Conservation (phyloP, 1,140 invertebrate genomes). For the Drusus annulatus region DNA sequence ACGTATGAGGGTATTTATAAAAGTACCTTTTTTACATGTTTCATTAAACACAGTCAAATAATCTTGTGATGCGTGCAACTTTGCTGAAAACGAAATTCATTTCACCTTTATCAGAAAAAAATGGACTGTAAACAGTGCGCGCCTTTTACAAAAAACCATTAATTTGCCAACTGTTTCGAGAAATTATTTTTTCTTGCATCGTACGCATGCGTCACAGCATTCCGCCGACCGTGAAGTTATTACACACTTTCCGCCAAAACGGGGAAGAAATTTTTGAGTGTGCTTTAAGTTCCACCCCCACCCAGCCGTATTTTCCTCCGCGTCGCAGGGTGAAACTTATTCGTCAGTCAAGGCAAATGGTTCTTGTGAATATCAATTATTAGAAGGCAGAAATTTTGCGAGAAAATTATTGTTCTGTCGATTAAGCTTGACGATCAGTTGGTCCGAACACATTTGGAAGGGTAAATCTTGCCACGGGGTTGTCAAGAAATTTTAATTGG, state of each 20-base stretch:
- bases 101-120: too few relatives aligned
- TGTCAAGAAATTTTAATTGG: too few relatives aligned
- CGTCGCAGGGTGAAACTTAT: conserved; percentile 11
- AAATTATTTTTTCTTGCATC: too few relatives aligned
- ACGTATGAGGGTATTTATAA: too few relatives aligned
- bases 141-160: too few relatives aligned
- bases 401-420: conserved; percentile 30
- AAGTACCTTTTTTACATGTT: too few relatives aligned
- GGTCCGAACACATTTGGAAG: conserved; percentile 19
- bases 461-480: neutral
- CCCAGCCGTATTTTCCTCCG: neutral
- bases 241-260: conserved; percentile 55
- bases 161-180: too few relatives aligned
- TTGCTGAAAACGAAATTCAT: too few relatives aligned
- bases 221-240: conserved; percentile 55
- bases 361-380: conserved; percentile 57
- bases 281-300: neutral
- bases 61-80: too few relatives aligned
- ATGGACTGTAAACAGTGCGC: too few relatives aligned
- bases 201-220: conserved; percentile 17
- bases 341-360: conserved; percentile 47
- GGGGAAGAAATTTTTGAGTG: conserved; percentile 5
- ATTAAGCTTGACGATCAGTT: conserved; percentile 12
- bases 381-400: conserved; percentile 54
- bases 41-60: too few relatives aligned